Evolutionary conservation across 2,888 invertebrate species (phyloP), one percentile per base, ranked within the genome.

Genomic region (Abrostola triplasia): DNA sequence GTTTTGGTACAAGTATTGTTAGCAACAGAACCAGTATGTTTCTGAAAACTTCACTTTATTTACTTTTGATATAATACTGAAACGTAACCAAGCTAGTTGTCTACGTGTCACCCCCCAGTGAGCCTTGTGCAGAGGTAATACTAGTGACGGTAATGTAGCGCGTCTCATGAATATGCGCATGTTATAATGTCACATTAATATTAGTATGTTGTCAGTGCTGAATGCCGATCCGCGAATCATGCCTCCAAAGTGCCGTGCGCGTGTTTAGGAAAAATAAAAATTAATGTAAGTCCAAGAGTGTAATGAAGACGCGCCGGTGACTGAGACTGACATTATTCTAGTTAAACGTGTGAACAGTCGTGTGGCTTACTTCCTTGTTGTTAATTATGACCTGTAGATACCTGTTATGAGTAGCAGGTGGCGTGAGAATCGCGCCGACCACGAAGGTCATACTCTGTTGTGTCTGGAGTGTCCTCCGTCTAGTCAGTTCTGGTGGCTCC

Each of bases 381-480:
- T 47, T 47, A 47, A 47, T 47, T 47, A 47, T 47, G 24, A 24
- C 1, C 24, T 24, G 24, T 9, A 9, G 24, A 13, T 24, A 47
- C 13, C 44, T 24, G 44, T 47, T 47, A 47, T 24, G 44, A 24
- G 44, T 24, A 24, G n/a, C 44, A 47, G 24, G 13, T 44, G 49
- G 57, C 56, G 57, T 49, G 57, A 9, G 57, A 57, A 49, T 38
- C 38, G 13, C 48, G 9, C 24, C 2, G 24, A n/a, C 10, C 11
- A 10, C 11, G 37, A 57, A 57, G 57, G 57, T 40, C 57, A 37
- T 5, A 5, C 1, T 36, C 12, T 48, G 47, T 38, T 6, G 47
- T n/a, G 38, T 24, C 13, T 36, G 12, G n/a, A 37, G 8, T 41
- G 8, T 11, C 11, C 41, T 24, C 12, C n/a, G 11, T 24, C 11